These are phyloP conservation scores for Cerceris ruficornis DNA, from an alignment of 2,888 invertebrate species.

Conservation along the genomic window DNA sequence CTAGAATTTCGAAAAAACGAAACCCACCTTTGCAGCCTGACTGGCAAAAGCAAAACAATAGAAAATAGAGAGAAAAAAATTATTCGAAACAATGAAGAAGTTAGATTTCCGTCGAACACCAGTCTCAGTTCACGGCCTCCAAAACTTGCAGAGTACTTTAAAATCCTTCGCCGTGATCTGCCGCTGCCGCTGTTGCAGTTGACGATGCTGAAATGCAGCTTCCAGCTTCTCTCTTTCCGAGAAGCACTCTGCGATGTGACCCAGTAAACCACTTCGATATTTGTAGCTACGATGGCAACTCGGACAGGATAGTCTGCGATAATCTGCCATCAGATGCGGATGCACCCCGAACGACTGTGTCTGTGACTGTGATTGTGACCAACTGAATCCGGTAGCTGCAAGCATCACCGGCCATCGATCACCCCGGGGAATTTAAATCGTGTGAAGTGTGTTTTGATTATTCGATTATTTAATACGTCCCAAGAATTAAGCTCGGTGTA, in stretches of 20 bases:
- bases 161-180: constrained; percentile 71
- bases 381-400: constrained; percentile 69
- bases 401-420: constrained; percentile 69
- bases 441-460: background rate
- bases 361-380: constrained; percentile 61
- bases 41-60: background rate
- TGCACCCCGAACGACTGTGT: constrained; percentile 52
- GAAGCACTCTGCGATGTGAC: constrained; percentile 79
- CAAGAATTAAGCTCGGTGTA: background rate
- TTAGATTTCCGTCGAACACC: background rate
- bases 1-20: background rate
- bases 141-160: constrained; percentile 72
- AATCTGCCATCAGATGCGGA: constrained; percentile 74
- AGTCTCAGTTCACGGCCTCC: constrained; percentile 65
- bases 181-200: constrained; percentile 48
- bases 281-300: constrained; percentile 80
- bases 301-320: constrained; percentile 78
- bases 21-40: constrained; percentile 2
- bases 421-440: constrained; percentile 31
- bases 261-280: constrained; percentile 79
- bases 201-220: constrained; percentile 37
- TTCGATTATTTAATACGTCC: constrained; percentile 3
- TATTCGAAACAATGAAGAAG: background rate
- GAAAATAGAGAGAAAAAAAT: background rate
- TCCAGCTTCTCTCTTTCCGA: constrained; percentile 73